Percentiles rank a stretch among this genome's conserved stretches.
phyloP scores from a whole-genome alignment of 1,140 invertebrate species.

The Drosophila nannoptera region DNA sequence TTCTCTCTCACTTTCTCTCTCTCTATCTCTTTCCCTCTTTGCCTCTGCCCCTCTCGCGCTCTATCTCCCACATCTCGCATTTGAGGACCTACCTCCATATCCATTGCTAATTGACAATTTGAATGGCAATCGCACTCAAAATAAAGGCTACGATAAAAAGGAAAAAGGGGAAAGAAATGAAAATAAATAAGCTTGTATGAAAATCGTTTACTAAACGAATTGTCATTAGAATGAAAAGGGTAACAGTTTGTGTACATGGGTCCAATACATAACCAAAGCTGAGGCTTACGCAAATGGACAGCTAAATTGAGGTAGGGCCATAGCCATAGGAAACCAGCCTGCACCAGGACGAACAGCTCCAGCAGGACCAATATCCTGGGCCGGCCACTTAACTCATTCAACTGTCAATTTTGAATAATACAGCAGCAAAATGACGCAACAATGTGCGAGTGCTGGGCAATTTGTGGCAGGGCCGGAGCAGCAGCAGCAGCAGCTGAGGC shows the following conservation, averaged over 20 bases:
- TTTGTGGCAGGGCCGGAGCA: background rate
- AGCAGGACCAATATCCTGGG: constrained; percentile 13
- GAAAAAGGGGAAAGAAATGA: constrained; percentile 27
- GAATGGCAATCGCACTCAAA: constrained; percentile 24
- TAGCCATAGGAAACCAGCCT: background rate
- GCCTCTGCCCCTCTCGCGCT: background rate
- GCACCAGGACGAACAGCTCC: constrained; percentile 4
- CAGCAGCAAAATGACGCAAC: constrained; percentile 71
- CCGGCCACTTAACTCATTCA: constrained; percentile 72
- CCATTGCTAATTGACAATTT: constrained; percentile 65
- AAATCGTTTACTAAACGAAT: constrained; percentile 44
- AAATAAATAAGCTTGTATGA: constrained; percentile 14
- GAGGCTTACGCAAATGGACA: constrained; percentile 30
- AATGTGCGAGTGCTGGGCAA: constrained; percentile 35
- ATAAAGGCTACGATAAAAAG: background rate
- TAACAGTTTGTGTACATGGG: constrained; percentile 26
- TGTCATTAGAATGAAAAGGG: constrained; percentile 64
- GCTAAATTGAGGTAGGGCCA: constrained; percentile 29
- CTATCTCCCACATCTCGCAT: background rate
- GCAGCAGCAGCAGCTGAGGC: constrained; percentile 22
- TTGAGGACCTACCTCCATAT: constrained; percentile 35
- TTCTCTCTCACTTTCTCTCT: too few relatives aligned
- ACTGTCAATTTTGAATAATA: constrained; percentile 77
- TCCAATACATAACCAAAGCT: constrained; percentile 15
- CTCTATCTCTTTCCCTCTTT: too few relatives aligned